phyloP scores from a whole-genome alignment of 1,140 invertebrate species.

The Drosophila kanapiae region DNA sequence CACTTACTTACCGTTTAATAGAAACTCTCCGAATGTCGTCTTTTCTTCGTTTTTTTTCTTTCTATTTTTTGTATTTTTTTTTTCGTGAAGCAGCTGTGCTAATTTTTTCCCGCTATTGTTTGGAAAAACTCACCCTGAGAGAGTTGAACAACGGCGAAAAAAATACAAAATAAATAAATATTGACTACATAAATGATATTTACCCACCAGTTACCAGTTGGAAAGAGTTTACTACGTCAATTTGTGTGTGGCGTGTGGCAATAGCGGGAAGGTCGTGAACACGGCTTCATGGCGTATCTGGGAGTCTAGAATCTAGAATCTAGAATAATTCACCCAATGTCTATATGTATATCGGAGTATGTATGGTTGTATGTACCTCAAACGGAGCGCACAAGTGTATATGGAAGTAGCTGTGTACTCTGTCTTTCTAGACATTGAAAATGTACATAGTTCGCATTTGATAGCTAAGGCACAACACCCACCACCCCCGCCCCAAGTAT shows the following conservation, averaged over 20 bases:
- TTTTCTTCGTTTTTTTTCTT: constrained; percentile 28
- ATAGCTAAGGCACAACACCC: constrained; percentile 16
- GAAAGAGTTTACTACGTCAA: constrained; percentile 51
- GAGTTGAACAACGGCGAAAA: constrained; percentile 29
- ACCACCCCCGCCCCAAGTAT: background rate
- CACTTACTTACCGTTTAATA: constrained; percentile 64
- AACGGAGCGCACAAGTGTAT: constrained; percentile 13
- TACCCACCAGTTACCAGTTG: constrained; percentile 40
- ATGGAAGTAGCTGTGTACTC: constrained; percentile 19
- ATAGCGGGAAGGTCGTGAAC: constrained; percentile 38
- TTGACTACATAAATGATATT: constrained; percentile 57
- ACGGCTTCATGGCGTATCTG: constrained; percentile 10
- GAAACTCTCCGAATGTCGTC: constrained; percentile 1
- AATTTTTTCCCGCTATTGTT: constrained; percentile 75
- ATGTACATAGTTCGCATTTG: constrained; percentile 20
- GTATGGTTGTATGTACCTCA: background rate
- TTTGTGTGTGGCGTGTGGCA: constrained; percentile 46
- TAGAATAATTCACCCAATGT: constrained; percentile 16
- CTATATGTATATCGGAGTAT: background rate
- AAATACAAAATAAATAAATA: constrained; percentile 49
- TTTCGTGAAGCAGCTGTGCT: constrained; percentile 69
- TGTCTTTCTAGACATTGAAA: constrained; percentile 20
- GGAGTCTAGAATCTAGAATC: constrained; percentile 4
- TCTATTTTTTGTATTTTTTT: constrained; percentile 20
- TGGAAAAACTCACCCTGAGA: constrained; percentile 71